phyloP scores from a whole-genome alignment of 2,888 invertebrate genomes.

The Meganola albula region DNA sequence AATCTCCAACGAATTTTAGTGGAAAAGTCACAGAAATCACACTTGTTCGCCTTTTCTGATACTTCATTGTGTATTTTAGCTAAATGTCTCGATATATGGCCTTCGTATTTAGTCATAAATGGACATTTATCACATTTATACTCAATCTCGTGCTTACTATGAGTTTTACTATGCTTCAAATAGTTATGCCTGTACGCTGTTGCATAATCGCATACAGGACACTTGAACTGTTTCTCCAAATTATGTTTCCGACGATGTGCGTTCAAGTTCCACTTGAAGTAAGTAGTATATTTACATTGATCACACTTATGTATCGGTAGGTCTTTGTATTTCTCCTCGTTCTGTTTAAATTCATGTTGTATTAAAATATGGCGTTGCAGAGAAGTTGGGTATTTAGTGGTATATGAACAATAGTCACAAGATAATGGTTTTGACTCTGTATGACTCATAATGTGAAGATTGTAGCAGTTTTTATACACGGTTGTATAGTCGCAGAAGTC shows the following conservation, averaged over 20 bases:
- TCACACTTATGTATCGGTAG: slow-evolving; percentile 16
- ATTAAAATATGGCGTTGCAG: slow-evolving; percentile 41
- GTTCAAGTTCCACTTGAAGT: slow-evolving; percentile 33
- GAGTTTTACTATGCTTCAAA: slow-evolving; percentile 36
- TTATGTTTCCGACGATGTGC: slow-evolving; percentile 44
- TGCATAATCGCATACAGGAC: slow-evolving; percentile 30
- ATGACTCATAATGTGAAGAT: slow-evolving; percentile 41
- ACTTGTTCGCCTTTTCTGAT: slow-evolving; percentile 41
- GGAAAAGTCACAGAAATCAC: slow-evolving; percentile 50
- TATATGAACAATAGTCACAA: slow-evolving; percentile 41
- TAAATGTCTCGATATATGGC: slow-evolving; percentile 50
- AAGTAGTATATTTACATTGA: slow-evolving; percentile 22
- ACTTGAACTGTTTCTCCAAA: slow-evolving; percentile 35
- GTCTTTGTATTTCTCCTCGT: neutral
- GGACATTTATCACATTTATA: slow-evolving; percentile 53
- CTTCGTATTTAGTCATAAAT: slow-evolving; percentile 47
- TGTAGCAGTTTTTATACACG: slow-evolving; percentile 40
- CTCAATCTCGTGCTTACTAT: slow-evolving; percentile 24
- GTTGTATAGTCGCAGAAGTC: slow-evolving; percentile 45
- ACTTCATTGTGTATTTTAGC: slow-evolving; percentile 52
- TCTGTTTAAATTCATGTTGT: slow-evolving; percentile 33
- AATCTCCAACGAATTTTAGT: slow-evolving; percentile 48
- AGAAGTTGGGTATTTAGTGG: slow-evolving; percentile 43
- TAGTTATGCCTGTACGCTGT: slow-evolving; percentile 39
- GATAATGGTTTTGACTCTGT: slow-evolving; percentile 32